Conservation (phyloP, 2,797 vertebrate genomes). For the Hippoglossus hippoglossus region DNA sequence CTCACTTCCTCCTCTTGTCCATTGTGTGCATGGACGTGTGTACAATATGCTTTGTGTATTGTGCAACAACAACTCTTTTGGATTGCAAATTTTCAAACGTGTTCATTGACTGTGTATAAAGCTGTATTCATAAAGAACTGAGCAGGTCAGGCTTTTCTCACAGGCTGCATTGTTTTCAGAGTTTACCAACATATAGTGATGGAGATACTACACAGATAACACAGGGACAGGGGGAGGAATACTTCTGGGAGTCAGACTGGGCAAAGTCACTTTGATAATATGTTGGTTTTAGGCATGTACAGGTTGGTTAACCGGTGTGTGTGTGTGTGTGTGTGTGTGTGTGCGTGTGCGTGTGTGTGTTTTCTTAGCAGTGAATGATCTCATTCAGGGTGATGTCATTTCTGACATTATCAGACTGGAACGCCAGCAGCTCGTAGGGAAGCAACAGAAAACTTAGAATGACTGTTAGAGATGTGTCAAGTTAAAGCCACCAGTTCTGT, state of each 20-base stretch:
- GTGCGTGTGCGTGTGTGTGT: not conserved
- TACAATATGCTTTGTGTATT: not conserved
- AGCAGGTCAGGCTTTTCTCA: not conserved
- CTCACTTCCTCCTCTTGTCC: conserved; percentile 47
- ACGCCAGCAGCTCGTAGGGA: conserved; percentile 73
- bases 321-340: not conserved
- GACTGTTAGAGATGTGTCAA: conserved; percentile 18
- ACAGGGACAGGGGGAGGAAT: not conserved
- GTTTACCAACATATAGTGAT: not conserved
- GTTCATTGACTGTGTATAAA: not conserved
- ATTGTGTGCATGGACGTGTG: not conserved
- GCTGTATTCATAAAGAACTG: not conserved
- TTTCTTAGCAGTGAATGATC: conserved; percentile 78
- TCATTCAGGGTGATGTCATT: conserved; percentile 88
- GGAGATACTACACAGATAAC: not conserved
- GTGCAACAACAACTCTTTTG: conserved; percentile 2
- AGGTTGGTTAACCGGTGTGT: conserved; percentile 18
- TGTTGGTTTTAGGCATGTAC: conserved; percentile 3
- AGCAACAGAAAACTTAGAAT: conserved; percentile 35
- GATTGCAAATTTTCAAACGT: not conserved
- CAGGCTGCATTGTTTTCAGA: not conserved
- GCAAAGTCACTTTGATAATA: not conserved
- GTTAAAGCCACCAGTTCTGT: conserved; percentile 7
- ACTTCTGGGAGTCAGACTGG: not conserved
- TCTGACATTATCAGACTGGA: conserved; percentile 84